Evolutionary conservation across 2,888 invertebrate genomes (phyloP), one percentile per base, ranked within the genome.

Genomic region (Caenorhabditis macrosperma): DNA sequence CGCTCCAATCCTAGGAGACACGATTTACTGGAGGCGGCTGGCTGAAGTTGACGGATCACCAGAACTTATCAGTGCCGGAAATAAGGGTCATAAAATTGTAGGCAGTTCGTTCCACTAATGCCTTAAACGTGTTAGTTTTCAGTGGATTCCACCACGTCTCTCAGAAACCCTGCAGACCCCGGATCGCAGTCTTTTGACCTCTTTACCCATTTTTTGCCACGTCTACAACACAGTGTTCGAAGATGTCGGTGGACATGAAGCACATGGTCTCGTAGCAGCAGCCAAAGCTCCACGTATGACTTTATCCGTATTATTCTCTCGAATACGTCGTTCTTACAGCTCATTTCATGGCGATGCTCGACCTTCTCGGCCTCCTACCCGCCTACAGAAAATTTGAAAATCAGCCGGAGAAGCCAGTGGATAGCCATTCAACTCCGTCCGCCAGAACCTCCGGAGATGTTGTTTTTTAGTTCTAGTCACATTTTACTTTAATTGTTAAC

Each of bases 1-100:
- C 10, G 57, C 77, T 3, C 86, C 86, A 0, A 81, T 85, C 10
- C 76, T 86, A 10, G 86, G 86, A 12, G 86, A 86, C 59, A 48
- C 55, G n/a, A 75, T 86, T n/a, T 86, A 86, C 60, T 75, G 68
- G 68, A 54, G 81, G n/a, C 59, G 86, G 17, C 30, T 86, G 1
- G 64, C 68, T 1, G 60, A 75, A 12, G 48, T 81, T 10, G 82
- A 84, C 52, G 84, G 79, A 10, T 22, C 35, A 6, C 81, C 81
- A 7, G 81, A 81, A 50, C 55, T 78, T 5, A 77, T 85, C 20
- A 44, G 22, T 12, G 79, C 79, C 1, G 79, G 79, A 10, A 48
- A 61, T 5, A 22, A 38, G 46, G 69, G 63, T 0, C 79, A 71
- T 67, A 44, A 54, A 59, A 67, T 72, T 44, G 74, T 78, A 20